These are phyloP conservation scores for Epirrita christyi DNA, from an alignment of 2,888 invertebrate genomes.

Conservation along the genomic window DNA sequence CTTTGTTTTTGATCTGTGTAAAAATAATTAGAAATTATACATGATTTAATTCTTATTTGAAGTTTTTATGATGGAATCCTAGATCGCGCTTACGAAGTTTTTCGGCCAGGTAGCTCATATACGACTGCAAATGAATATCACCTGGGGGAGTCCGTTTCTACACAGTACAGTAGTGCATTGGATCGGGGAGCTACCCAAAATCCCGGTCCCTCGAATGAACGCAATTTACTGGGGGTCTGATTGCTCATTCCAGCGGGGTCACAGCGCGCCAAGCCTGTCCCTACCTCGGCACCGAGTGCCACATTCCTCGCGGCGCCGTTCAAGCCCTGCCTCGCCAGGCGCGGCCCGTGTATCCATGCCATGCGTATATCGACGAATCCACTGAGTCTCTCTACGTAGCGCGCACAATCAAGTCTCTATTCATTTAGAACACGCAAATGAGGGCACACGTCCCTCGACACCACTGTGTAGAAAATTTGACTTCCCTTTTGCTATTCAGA, in stretches of 20 bases:
- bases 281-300: slow-evolving; percentile 1
- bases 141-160: slow-evolving; percentile 65
- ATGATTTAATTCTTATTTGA: neutral
- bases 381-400: slow-evolving; percentile 14
- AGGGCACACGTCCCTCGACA: slow-evolving; percentile 10
- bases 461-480: slow-evolving; percentile 31
- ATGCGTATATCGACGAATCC: slow-evolving; percentile 12
- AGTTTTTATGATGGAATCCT: slow-evolving; percentile 1
- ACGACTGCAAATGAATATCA: rapidly evolving
- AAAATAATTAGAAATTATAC: neutral
- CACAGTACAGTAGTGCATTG: slow-evolving; percentile 58
- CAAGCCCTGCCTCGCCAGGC: slow-evolving; percentile 4
- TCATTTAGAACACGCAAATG: slow-evolving; percentile 22
- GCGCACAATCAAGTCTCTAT: slow-evolving; percentile 17
- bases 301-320: slow-evolving; percentile 13
- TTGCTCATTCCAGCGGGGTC: slow-evolving; percentile 12
- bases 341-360: slow-evolving; percentile 17
- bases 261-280: slow-evolving; percentile 5
- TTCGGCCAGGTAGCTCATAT: neutral
- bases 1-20: neutral
- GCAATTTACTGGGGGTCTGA: slow-evolving; percentile 6
- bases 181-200: slow-evolving; percentile 55
- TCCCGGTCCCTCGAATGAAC: slow-evolving; percentile 37
- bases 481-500: slow-evolving; percentile 18
- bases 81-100: slow-evolving; percentile 23